Evolutionary conservation across 1,140 invertebrate species (phyloP), one percentile per base, ranked within the genome.

Genomic region (Pomacea maculata): DNA sequence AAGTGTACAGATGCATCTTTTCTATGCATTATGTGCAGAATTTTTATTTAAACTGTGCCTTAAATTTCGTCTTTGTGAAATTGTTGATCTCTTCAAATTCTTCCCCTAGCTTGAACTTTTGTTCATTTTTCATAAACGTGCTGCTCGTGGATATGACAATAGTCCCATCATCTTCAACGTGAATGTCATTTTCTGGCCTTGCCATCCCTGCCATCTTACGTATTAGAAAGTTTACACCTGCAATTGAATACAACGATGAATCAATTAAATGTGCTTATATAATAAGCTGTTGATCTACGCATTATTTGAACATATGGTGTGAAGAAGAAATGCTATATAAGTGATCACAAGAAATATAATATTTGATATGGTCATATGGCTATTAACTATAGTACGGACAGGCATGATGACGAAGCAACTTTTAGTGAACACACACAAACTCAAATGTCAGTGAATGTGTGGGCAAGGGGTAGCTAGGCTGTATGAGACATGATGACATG

Each of bases 161-260:
- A 25, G 63, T 79, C 8, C 79, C 83, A 45, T 82, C 82, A 17
- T 86, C 85, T 19, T 78, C 65, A 21, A 84, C 79, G 19, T 75
- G 78, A 34, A 86, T 81, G 63, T 83, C 82, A 73, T 85, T 79
- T 25, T 75, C 80, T 17, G 85, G 85, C 67, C 82, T 86, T 8
- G 84, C 70, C 9, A 82, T 67, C 3, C 80, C 72, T 55, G 85
- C 85, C 79, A 86, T 82, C 67, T 86, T 85, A 29, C 85, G 74
- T 54, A 83, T 77, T n/a, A 85, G 45, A 67, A 86, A 75, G 75
- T 86, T 86, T 63, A 84, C 11, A 21, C 83, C 85, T 86, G 83
- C 21, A 34, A 64, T 61, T 19, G 52, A 9, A 79, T 19, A 3
- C 61, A 64, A 57, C 8, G 12, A n/a, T 57, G 21, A 2, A 45